These are phyloP conservation scores for Ctenochaetus hawaiiensis DNA, from an alignment of 2,797 vertebrate species.

Conservation along the genomic window DNA sequence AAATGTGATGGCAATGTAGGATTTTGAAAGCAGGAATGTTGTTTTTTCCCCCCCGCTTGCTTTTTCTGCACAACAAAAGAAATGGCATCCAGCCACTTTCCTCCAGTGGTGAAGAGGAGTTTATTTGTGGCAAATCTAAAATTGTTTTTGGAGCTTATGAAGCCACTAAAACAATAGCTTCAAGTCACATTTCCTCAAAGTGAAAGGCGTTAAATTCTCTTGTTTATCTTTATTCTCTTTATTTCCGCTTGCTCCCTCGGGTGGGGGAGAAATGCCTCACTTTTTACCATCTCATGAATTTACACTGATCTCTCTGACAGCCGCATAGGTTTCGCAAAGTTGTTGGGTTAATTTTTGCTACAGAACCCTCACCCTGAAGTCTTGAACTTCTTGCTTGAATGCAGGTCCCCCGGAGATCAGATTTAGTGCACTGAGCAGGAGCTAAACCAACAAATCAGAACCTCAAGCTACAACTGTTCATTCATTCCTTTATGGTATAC, in stretches of 20 bases:
- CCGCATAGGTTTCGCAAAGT: constrained; percentile 16
- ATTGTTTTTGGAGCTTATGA: constrained; percentile 33
- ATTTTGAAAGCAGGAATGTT: constrained; percentile 36
- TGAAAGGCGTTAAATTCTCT: constrained; percentile 45
- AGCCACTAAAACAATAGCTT: constrained; percentile 43
- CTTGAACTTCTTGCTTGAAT: constrained; percentile 46
- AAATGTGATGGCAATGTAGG: constrained; percentile 45
- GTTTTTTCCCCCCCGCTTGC: background rate
- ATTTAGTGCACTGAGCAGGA: constrained; percentile 47
- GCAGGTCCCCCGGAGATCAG: constrained; percentile 38
- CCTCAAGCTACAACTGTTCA: constrained; percentile 58
- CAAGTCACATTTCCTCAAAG: constrained; percentile 36
- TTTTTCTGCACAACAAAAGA: constrained; percentile 48
- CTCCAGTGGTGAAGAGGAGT: constrained; percentile 43
- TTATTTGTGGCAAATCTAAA: constrained; percentile 49
- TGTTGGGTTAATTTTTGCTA: constrained; percentile 28
- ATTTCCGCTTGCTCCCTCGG: constrained; percentile 29
- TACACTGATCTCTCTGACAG: constrained; percentile 33
- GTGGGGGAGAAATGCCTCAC: constrained; percentile 20
- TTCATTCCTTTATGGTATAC: constrained; percentile 25
- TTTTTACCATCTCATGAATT: constrained; percentile 33
- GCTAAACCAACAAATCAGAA: constrained; percentile 61
- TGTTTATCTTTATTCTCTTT: constrained; percentile 54
- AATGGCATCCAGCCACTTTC: constrained; percentile 57
- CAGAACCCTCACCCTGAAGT: constrained; percentile 17